Evolutionary conservation across 53 echinoderm and acorn worm genomes (phyloP), one percentile per base, ranked within the genome.

Genomic region (Arbacia lixula): DNA sequence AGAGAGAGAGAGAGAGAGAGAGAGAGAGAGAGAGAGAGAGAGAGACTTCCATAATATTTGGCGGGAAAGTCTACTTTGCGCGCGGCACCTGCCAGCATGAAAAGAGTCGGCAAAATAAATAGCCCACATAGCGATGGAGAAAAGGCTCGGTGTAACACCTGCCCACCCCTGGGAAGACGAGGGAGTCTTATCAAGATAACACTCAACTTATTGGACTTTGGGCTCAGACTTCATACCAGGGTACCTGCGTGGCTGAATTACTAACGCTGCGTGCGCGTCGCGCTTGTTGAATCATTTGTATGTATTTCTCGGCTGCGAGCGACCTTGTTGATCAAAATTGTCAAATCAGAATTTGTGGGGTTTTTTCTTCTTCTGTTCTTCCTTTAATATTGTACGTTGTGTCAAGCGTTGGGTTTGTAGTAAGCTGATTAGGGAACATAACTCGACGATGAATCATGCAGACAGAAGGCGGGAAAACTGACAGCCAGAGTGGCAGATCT

Each of bases 151-250:
- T 24, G 31, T 36, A 39, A 78, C 79, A 78, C 79, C 79, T 78
- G 79, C 39, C 79, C 79, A 78, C 79, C 79, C 79, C 79, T 78
- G 79, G 79, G 79, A 78, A 78, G 79, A 41, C 36, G 79, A 38
- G 24, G 38, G 60, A 40, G 79, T 31, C 38, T 78, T 78, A 78
- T 78, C 38, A 60, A 78, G 60, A 78, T 78, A 75, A 75, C 50
- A 71, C 3, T 40, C 40, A 41, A 71, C 46, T 66, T 63, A 22
- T 63, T 66, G 71, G 71, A 71, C 71, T 71, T 71, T 71, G 71
- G 35, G 29, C 12, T 12, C 3, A 12, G 66, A 38, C 66, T 37
- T 27, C 66, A 66, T 37, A 38, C 66, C 38, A 66, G 10, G 10
- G 21, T 21, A 66, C 36, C 66, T 66, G 36, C 37, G 16, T 36